phyloP scores from a whole-genome alignment of 2,888 invertebrate species.

The Eurois occulta region DNA sequence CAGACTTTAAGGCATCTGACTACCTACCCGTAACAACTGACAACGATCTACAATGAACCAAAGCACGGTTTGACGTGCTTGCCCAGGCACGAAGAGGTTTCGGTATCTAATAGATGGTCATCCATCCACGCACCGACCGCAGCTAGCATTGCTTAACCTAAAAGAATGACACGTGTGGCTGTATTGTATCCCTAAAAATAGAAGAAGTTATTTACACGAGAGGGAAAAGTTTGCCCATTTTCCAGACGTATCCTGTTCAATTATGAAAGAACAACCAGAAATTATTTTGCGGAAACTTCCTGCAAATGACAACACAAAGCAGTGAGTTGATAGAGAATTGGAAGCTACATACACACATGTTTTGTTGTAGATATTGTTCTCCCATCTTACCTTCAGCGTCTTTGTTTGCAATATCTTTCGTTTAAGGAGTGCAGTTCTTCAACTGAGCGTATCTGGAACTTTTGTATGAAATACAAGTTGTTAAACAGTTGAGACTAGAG shows the following conservation, averaged over 20 bases:
- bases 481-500: neutral
- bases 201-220: neutral
- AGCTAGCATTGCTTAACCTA: neutral
- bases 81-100: neutral
- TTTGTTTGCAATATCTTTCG: slow-evolving; percentile 26
- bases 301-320: slow-evolving; percentile 50
- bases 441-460: slow-evolving; percentile 12
- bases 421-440: slow-evolving; percentile 22
- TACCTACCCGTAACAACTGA: neutral
- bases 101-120: neutral
- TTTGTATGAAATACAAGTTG: slow-evolving; percentile 4
- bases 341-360: neutral
- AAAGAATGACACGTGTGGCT: neutral
- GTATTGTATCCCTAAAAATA: slow-evolving; percentile 13
- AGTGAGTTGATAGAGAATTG: slow-evolving; percentile 1
- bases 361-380: slow-evolving; percentile 34
- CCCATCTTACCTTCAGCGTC: neutral
- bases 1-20: neutral
- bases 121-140: neutral
- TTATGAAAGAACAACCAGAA: slow-evolving; percentile 20
- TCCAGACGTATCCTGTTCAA: neutral
- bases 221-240: slow-evolving; percentile 27
- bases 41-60: neutral
- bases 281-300: slow-evolving; percentile 29
- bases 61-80: neutral